These are phyloP conservation scores for Prorops nasuta DNA, from an alignment of 1,140 invertebrate species.

Conservation along the genomic window DNA sequence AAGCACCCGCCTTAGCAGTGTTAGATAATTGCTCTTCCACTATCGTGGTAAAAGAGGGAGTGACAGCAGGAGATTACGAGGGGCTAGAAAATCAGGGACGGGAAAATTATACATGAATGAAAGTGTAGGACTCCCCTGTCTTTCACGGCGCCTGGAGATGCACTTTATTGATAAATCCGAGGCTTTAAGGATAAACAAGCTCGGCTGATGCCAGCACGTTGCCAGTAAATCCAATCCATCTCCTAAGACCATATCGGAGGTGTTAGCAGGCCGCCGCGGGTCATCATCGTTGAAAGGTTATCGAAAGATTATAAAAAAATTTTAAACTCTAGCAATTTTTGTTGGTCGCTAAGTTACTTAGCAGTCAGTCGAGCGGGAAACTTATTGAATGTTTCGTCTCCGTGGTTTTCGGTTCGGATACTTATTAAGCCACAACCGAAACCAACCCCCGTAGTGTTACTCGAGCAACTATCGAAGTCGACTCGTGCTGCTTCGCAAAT, in stretches of 20 bases:
- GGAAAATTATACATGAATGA: neutral
- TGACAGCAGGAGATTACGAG: too few relatives aligned
- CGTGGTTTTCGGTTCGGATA: neutral
- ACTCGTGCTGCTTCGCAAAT: neutral
- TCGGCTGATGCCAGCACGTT: neutral
- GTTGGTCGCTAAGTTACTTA: slow-evolving; percentile 32
- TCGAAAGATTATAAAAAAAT: slow-evolving; percentile 18
- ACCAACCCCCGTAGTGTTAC: neutral
- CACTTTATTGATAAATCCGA: neutral
- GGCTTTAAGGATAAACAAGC: neutral
- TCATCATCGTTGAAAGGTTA: slow-evolving; percentile 45
- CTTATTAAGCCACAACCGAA: too few relatives aligned
- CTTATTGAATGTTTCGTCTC: neutral
- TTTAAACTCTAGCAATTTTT: slow-evolving; percentile 37
- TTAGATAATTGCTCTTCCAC: too few relatives aligned
- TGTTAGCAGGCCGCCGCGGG: slow-evolving; percentile 24
- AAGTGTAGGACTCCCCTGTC: neutral
- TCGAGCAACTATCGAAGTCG: neutral
- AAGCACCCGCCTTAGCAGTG: too few relatives aligned
- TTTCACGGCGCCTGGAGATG: neutral
- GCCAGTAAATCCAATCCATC: slow-evolving; percentile 12
- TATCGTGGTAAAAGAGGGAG: too few relatives aligned
- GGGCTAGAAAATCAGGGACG: too few relatives aligned
- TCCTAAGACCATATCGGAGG: slow-evolving; percentile 35
- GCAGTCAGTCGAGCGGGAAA: slow-evolving; percentile 39